phyloP scores from a whole-genome alignment of 2,888 invertebrate genomes.

The Lepetodrilus schrolli region DNA sequence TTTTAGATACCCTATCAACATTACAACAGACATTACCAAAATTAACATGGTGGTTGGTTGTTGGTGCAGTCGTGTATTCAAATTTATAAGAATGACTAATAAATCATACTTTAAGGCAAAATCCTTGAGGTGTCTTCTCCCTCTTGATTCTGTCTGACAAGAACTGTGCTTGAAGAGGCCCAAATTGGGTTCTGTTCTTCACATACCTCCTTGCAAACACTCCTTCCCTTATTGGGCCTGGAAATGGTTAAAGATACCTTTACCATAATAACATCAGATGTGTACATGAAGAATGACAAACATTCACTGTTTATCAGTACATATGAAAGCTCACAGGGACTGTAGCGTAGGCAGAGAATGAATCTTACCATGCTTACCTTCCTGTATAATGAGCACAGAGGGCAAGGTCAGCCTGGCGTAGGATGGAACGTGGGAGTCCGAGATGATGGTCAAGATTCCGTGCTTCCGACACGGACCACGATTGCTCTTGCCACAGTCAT shows the following conservation, averaged over 20 bases:
- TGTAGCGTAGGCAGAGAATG: too few relatives aligned
- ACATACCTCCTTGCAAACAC: conserved; percentile 67
- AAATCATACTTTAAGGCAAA: background rate
- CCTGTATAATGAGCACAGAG: conserved; percentile 55
- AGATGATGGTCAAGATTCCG: conserved; percentile 58
- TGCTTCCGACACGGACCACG: conserved; percentile 54
- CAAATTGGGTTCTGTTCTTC: conserved; percentile 66
- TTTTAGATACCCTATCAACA: too few relatives aligned
- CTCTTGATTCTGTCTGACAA: background rate
- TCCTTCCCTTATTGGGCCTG: conserved; percentile 38
- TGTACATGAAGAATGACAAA: too few relatives aligned
- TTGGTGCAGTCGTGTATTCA: too few relatives aligned
- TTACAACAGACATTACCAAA: too few relatives aligned
- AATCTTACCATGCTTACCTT: conserved; percentile 46
- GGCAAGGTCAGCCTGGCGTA: conserved; percentile 67
- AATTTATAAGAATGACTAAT: too few relatives aligned
- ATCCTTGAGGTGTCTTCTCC: background rate
- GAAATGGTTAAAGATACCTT: background rate
- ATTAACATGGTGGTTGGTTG: too few relatives aligned
- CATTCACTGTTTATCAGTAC: too few relatives aligned
- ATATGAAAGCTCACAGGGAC: too few relatives aligned
- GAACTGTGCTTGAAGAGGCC: conserved; percentile 63
- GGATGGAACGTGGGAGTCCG: conserved; percentile 60
- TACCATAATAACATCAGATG: background rate
- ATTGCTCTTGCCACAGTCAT: conserved; percentile 57